phyloP scores from a whole-genome alignment of 30 jellyfish, hydroid and myxozoan genomes.

The Aurelia sp. region DNA sequence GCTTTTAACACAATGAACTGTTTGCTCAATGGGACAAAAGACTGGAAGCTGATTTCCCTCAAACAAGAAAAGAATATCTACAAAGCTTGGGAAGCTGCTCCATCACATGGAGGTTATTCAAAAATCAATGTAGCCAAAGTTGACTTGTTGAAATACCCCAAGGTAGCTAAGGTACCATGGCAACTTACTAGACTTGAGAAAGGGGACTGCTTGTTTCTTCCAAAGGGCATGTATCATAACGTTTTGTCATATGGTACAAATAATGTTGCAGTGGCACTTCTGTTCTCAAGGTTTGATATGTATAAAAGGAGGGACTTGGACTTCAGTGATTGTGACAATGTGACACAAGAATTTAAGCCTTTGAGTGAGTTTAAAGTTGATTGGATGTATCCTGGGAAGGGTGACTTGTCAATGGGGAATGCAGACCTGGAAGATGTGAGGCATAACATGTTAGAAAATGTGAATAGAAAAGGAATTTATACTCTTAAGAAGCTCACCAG shows the following conservation, averaged over 20 bases:
- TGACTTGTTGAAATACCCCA: conserved; percentile 79
- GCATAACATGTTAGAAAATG: not conserved
- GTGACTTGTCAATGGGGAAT: conserved; percentile 88
- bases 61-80: conserved; percentile 76
- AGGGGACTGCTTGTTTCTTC: conserved; percentile 89
- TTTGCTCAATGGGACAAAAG: conserved; percentile 85
- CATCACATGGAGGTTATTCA: conserved; percentile 86
- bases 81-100: conserved; percentile 90
- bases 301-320: conserved; percentile 59
- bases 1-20: conserved; percentile 87
- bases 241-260: conserved; percentile 82
- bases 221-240: conserved; percentile 83
- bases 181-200: conserved; percentile 59
- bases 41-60: conserved; percentile 82
- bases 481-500: conserved; percentile 31
- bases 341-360: conserved; percentile 41
- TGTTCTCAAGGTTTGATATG: conserved; percentile 72
- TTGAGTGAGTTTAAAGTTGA: conserved; percentile 70
- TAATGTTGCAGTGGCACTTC: conserved; percentile 81
- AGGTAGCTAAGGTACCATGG: conserved; percentile 87
- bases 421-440: conserved; percentile 74
- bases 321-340: conserved; percentile 76
- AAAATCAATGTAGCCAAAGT: conserved; percentile 76
- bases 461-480: conserved; percentile 19
- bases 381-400: conserved; percentile 89